A percentile compares a stretch with the other conserved stretches of the same genome.
Conservation (phyloP, 2,113 vertebrate genomes). For the Lepidiolamprologus cunningtoni region DNA sequence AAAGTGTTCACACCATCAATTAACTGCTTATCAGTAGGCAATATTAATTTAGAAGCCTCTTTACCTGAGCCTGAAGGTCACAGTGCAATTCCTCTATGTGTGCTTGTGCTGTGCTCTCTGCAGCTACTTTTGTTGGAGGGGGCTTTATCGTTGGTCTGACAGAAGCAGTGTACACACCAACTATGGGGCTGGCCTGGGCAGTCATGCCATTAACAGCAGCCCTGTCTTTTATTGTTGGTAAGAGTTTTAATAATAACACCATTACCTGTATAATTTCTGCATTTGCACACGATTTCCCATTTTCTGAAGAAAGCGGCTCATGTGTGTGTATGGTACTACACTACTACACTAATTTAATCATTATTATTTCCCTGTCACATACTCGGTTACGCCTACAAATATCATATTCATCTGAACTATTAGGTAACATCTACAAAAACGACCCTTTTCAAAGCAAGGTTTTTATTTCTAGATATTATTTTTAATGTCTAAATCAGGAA, state of each 20-base stretch:
- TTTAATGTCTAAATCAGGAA: neutral
- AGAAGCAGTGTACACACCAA: conserved; percentile 58
- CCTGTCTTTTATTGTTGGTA: conserved; percentile 56
- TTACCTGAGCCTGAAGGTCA: neutral
- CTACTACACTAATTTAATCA: neutral
- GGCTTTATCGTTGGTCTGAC: conserved; percentile 58
- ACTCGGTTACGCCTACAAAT: neutral
- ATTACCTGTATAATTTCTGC: neutral
- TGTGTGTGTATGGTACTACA: neutral
- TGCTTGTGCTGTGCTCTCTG: neutral
- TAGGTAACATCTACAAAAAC: neutral
- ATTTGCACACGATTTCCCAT: neutral
- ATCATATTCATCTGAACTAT: neutral
- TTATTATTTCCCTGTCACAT: neutral
- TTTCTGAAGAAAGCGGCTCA: neutral
- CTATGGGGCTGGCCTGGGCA: conserved; percentile 59
- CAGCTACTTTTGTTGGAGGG: conserved; percentile 60
- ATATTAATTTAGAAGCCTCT: neutral
- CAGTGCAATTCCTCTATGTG: neutral
- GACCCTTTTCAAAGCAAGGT: neutral
- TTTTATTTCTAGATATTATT: neutral
- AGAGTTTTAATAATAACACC: neutral
- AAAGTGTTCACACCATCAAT: neutral
- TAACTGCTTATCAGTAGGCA: neutral
- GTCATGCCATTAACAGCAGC: conserved; percentile 59